Base-by-base conservation (phyloP, 2,888 invertebrate species). In the Andrena flavipes region DNA sequence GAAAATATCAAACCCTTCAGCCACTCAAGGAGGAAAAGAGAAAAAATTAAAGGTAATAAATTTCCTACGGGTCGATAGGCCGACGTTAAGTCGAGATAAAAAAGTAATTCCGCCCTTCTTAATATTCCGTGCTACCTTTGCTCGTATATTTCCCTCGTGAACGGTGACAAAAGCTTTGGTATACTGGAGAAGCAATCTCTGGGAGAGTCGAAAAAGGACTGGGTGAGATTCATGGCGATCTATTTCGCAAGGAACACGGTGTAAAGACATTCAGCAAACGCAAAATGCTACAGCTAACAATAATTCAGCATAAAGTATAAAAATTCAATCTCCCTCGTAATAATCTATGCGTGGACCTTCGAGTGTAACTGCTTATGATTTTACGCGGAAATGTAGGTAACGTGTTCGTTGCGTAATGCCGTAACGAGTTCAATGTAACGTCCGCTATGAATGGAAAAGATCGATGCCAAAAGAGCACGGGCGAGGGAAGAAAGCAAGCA, bases 61-160 rank as follows among this genome's bases (percentile, higher is more conserved):
- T 81, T 84, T 73, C 42, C 67, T 30, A 33, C 26, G 30, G 54
- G 60, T 72, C 81, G 80, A 74, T 80, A 30, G 67, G 69, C 69
- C 33, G 69, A 70, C 81, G 74, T 74, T 80, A 74, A 70, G 70
- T 64, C 69, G 29, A 73, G 68, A 62, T 73, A 74, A 86, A 75
- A 84, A 86, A 54, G 48, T 73, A 76, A 83, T 83, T 82, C 65
- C 72, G n/a, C 23, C 35, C 80, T 64, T 29, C 69, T 80, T 76
- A 69, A 74, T 81, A 80, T 81, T 79, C 80, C 80, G 16, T 16
- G 33, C 59, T 48, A 26, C 56, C 26, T 69, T 26, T 48, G 13
- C 73, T 59, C 35, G 35, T 67, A 76, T 49, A 72, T 68, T 68
- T 79, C 62, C 63, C 42, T 10, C 67, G 42, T 26, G 64, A 72